A percentile compares a stretch with the other conserved stretches of the same genome.
These are phyloP conservation scores for Acrocera orbiculus DNA, from an alignment of 2,888 invertebrate genomes.

Conservation along the genomic window DNA sequence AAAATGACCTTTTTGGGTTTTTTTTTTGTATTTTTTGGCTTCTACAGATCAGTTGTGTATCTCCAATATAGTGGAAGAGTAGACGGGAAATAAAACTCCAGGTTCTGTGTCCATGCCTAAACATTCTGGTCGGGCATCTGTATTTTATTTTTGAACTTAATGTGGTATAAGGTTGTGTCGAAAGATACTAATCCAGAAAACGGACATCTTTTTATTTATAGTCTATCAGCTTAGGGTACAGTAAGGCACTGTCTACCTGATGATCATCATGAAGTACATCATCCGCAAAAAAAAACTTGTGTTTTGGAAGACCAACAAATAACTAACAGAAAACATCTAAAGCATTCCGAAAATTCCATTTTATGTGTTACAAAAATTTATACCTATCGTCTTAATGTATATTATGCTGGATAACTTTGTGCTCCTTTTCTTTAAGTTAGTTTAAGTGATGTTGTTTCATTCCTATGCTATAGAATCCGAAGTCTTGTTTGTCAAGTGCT, in stretches of 20 bases:
- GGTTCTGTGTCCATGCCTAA: conserved; percentile 7
- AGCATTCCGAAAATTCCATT: conserved; percentile 10
- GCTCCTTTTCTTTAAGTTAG: neutral
- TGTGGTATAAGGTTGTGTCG: conserved; percentile 2
- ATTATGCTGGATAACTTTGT: neutral
- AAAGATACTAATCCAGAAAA: conserved; percentile 4
- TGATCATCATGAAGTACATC: conserved; percentile 5
- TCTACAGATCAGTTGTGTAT: neutral
- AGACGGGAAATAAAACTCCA: conserved; percentile 3
- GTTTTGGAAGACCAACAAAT: neutral
- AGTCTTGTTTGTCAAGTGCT: conserved; percentile 9
- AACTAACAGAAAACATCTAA: too few species aligned
- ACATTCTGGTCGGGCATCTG: conserved; percentile 4
- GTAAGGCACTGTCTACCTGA: conserved; percentile 4
- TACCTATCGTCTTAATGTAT: conserved; percentile 6
- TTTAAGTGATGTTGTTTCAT: neutral
- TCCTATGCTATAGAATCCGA: conserved; percentile 5
- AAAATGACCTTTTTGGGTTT: conserved; percentile 1
- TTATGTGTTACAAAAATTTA: conserved; percentile 12
- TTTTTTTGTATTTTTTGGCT: conserved; percentile 1
- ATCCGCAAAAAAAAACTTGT: neutral
- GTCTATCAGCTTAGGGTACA: conserved; percentile 4
- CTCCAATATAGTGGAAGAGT: neutral
- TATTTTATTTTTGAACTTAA: neutral
- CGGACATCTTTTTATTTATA: conserved; percentile 6